Base-by-base conservation (phyloP, 1,140 invertebrate species). In the Drosophila novamexicana region DNA sequence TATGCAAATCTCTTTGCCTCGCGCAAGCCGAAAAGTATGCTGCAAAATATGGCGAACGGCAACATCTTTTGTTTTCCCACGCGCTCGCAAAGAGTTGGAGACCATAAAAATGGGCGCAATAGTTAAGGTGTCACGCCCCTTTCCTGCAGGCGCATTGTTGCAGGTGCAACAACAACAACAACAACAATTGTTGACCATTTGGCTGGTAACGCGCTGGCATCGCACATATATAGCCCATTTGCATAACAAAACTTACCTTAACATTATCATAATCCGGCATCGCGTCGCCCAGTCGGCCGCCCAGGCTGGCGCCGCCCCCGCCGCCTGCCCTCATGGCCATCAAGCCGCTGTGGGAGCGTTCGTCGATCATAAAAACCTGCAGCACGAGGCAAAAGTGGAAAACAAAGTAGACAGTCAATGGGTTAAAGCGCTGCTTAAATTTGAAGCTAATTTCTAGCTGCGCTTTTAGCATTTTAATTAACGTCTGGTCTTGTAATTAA, bases 191-290 rank as follows among this genome's bases (percentile, higher is more conserved):
- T 75, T 75, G 76, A 75, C 76, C 76, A 69, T 66, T 75, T 75
- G 68, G 69, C 39, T 69, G 66, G 37, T 12, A 44, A 8, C 39
- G 56, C 56, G 69, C 39, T 69, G 66, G 37, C 16, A 44, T n/a
- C 39, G 56, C 56, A 22, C 32, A n/a, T 52, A 22, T 22, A 22
- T 22, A 22, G 22, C 3, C 18, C 59, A 89, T 89, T 89, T 89
- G 84, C 80, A 89, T 89, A 79, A 75, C 65, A 77, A 77, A 81
- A 75, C 79, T 93, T 89, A 94, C 94, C 94, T 94, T 94, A 70
- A 94, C 92, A 82, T 94, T 93, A 73, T 94, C 94, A 90, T 93
- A 94, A 91, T 94, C 93, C 57, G 93, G 93, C 81, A 92, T 90
- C 66, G 92, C 92, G 80, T 92, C 92, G 52, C 91, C 90, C 58